Evolutionary conservation across 2,797 vertebrate species (phyloP), one percentile per base, ranked within the genome.

Genomic region (Sphenodon punctatus): DNA sequence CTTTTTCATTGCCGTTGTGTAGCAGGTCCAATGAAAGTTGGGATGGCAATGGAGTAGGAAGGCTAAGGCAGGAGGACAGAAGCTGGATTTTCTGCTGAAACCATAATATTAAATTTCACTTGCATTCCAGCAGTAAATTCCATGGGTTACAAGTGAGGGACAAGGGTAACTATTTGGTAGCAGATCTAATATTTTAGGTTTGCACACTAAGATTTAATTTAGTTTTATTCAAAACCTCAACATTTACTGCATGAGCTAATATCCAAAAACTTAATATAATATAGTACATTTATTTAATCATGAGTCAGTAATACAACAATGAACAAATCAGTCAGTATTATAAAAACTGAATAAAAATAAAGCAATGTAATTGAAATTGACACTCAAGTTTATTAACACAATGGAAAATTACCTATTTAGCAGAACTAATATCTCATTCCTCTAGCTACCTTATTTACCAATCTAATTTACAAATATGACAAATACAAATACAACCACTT

Each of bases 301-400:
- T 39, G 55, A 81, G 39, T 11, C 51, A 68, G 39, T 68, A 83
- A 74, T 45, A 22, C 34, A 53, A 43, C 55, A 64, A 23, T 30
- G 53, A 64, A 75, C 17, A 58, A 59, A 27, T 51, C 20, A 41
- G 22, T 32, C 65, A 77, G 22, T 27, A 48, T 12, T 48, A 10
- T 87, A 75, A 64, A 53, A 64, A 82, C 49, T 51, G 39, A 79
- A 46, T 70, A 45, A 75, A 84, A 85, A 8, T 15, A 64, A 75
- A 75, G 16, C 30, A 67, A 60, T 75, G 38, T 41, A 30, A 42
- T 22, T 23, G 65, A 78, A 88, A 71, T 41, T 43, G 53, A 46
- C 6, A 14, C 17, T 36, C 39, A 4, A 61, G 82, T 81, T 59
- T 56, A 59, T 64, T 74, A 72, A 51, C 75, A 72, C 39, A 64